A percentile compares a stretch with the other conserved stretches of the same genome.
phyloP scores from a whole-genome alignment of 1,140 invertebrate species.

The Nebria ingens region DNA sequence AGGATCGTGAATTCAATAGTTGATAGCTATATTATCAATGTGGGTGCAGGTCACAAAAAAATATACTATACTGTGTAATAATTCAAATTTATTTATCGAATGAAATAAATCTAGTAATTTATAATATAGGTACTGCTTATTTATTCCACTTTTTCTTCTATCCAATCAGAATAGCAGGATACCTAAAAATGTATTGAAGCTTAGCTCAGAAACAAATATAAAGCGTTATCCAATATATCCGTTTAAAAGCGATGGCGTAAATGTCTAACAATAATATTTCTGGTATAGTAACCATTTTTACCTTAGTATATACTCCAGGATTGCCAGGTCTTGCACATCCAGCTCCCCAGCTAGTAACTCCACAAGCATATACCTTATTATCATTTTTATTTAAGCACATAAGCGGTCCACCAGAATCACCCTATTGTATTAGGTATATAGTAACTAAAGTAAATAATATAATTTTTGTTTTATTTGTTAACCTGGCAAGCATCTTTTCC shows the following conservation, averaged over 20 bases:
- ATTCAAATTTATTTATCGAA: constrained; percentile 6
- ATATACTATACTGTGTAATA: background rate
- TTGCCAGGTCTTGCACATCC: constrained; percentile 29
- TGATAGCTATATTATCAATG: no score
- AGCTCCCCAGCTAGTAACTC: constrained; percentile 40
- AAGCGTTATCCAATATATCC: no score
- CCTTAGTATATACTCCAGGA: constrained; percentile 42
- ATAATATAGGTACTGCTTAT: background rate
- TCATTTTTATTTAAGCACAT: constrained; percentile 27
- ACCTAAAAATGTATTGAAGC: background rate
- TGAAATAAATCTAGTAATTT: constrained; percentile 2
- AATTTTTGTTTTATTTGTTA: no score
- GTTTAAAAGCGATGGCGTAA: no score
- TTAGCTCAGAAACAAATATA: no score
- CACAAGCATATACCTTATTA: constrained; percentile 33
- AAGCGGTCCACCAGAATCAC: constrained; percentile 38
- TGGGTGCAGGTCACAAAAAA: constrained; percentile 4
- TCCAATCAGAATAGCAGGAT: background rate
- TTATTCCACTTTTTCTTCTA: background rate
- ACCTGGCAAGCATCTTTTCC: constrained; percentile 24
- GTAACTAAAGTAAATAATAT: no score
- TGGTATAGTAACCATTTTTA: no score
- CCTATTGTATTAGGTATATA: constrained; percentile 21
- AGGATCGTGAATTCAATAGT: no score
- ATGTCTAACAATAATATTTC: no score